Conservation (phyloP, 1,140 invertebrate species). For the Conus betulinus region DNA sequence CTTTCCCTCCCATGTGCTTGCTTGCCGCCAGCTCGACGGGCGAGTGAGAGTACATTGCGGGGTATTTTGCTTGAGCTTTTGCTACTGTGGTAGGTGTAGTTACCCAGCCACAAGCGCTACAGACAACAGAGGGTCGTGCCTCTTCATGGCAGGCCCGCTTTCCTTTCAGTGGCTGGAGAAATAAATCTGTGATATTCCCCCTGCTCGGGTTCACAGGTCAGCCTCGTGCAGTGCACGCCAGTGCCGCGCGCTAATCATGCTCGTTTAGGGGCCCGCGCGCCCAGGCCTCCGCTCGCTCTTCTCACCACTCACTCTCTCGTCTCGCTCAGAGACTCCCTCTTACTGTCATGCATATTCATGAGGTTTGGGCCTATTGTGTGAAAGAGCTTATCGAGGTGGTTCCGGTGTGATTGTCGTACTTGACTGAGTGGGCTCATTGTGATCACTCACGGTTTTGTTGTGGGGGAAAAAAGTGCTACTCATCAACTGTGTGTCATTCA, state of each 20-base stretch:
- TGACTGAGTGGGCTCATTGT: conserved; percentile 39
- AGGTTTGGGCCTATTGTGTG: conserved; percentile 50
- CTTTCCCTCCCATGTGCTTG: not conserved
- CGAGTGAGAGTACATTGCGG: not conserved
- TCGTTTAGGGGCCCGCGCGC: conserved; percentile 36
- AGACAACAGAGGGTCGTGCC: conserved; percentile 28
- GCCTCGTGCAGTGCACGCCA: conserved; percentile 47
- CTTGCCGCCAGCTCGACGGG: not conserved
- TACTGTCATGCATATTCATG: conserved; percentile 48
- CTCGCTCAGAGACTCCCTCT: conserved; percentile 18
- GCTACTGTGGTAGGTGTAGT: conserved; percentile 33
- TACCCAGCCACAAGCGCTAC: not conserved
- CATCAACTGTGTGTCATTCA: conserved; percentile 35
- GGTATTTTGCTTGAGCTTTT: conserved; percentile 9
- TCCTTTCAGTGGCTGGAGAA: conserved; percentile 33
- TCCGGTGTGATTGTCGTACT: conserved; percentile 48
- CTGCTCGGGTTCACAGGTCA: conserved; percentile 45
- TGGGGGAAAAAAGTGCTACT: conserved; percentile 30
- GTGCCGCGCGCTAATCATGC: conserved; percentile 42
- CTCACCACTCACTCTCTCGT: conserved; percentile 22
- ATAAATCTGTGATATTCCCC: conserved; percentile 41
- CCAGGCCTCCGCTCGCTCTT: not conserved
- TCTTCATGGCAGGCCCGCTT: conserved; percentile 27
- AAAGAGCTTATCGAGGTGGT: conserved; percentile 50
- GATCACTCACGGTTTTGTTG: conserved; percentile 25